Conservation (phyloP, 2,113 vertebrate species). For the Glaucidium brasilianum region DNA sequence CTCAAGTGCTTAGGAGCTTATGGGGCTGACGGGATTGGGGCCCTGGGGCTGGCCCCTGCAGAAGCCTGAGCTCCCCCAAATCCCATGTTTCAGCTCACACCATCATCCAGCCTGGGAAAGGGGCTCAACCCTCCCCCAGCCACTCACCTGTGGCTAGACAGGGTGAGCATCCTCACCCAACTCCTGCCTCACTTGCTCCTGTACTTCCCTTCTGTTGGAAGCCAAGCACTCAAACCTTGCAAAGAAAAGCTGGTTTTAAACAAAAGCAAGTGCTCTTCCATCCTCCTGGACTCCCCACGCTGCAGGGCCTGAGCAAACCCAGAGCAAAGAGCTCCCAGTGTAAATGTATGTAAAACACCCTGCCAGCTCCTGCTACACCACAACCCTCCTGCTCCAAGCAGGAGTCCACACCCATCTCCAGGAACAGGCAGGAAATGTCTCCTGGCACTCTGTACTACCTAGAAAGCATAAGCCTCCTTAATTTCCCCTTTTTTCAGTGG, state of each 20-base stretch:
- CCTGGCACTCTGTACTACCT: background rate
- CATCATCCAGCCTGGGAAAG: background rate
- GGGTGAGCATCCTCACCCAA: background rate
- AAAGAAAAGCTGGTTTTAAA: background rate
- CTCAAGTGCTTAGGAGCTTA: rapidly evolving
- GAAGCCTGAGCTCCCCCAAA: background rate
- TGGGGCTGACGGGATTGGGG: rapidly evolving
- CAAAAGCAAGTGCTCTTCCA: background rate
- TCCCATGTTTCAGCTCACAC: background rate
- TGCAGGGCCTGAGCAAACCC: background rate
- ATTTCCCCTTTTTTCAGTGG: background rate
- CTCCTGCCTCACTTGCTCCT: background rate
- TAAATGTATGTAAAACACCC: rapidly evolving
- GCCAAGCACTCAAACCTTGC: background rate
- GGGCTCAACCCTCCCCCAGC: background rate
- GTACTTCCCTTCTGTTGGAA: background rate
- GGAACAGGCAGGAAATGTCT: background rate
- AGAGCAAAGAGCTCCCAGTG: rapidly evolving
- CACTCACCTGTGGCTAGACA: background rate
- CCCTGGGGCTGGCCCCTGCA: background rate
- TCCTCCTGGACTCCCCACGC: rapidly evolving
- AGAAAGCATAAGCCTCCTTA: background rate
- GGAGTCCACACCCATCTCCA: background rate
- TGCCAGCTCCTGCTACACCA: rapidly evolving
- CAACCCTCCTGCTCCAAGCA: background rate